A percentile compares a stretch with the other conserved stretches of the same genome.
phyloP scores from a whole-genome alignment of 2,888 invertebrate species.

The Nephrotoma appendiculata region DNA sequence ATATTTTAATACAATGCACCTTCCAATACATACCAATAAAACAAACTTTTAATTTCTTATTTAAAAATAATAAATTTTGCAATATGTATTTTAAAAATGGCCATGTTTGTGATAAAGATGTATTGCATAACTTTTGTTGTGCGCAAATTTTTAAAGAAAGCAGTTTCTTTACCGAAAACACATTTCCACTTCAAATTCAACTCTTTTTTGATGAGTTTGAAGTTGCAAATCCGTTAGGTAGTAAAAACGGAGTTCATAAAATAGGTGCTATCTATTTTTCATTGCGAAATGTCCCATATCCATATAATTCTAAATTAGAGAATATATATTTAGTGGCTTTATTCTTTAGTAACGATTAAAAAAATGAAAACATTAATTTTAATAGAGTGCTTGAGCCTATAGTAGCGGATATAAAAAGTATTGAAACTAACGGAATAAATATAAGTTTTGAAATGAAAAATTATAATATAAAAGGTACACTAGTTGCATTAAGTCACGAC shows the following conservation, averaged over 20 bases:
- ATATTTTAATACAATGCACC: no score
- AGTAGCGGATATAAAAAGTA: not conserved
- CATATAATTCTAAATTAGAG: no score
- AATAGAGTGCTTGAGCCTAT: no score
- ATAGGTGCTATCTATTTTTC: constrained; percentile 14
- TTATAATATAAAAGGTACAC: constrained; percentile 9
- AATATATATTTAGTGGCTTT: constrained; percentile 9
- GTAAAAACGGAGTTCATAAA: constrained; percentile 14
- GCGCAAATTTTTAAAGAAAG: no score
- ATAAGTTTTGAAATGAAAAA: not conserved
- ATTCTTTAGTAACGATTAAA: constrained; percentile 11
- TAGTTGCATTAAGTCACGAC: constrained; percentile 8
- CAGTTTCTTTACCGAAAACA: not conserved
- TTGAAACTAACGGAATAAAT: not conserved
- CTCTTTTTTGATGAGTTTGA: constrained; percentile 16
- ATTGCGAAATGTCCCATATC: constrained; percentile 11
- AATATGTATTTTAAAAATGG: no score
- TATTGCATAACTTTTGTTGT: not conserved
- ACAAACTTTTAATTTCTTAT: not conserved
- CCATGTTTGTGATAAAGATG: not conserved
- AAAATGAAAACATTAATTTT: constrained; percentile 6
- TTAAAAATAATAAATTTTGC: not conserved
- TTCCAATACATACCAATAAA: no score
- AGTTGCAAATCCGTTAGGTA: constrained; percentile 15
- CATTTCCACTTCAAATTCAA: constrained; percentile 8